A percentile compares a stretch with the other conserved stretches of the same genome.
Evolutionary conservation across 2,888 invertebrate species (phyloP).

Genomic region (Hermaeophaga mercurialis): DNA sequence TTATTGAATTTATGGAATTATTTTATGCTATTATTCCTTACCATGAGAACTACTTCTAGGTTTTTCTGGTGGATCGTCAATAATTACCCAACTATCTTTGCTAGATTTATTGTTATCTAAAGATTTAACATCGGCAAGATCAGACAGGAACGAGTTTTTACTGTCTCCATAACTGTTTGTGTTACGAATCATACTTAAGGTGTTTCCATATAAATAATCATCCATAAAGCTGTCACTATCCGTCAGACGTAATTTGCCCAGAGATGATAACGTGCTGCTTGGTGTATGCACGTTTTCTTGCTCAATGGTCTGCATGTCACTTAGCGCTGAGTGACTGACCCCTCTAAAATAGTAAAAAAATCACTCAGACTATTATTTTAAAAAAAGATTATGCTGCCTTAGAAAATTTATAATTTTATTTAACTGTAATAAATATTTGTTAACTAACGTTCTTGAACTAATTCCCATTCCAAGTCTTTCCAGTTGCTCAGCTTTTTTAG

Average conservation of each 20-base stretch:
- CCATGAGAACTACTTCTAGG: constrained; percentile 33
- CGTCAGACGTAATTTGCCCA: constrained; percentile 52
- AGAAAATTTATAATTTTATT: too few species aligned
- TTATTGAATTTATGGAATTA: too few species aligned
- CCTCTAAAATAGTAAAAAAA: constrained; percentile 59
- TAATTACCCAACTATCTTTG: constrained; percentile 57
- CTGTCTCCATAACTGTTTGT: constrained; percentile 55
- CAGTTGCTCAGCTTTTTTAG: constrained; percentile 83
- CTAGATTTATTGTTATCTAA: constrained; percentile 17
- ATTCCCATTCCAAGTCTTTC: constrained; percentile 95
- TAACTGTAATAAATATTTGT: constrained; percentile 4
- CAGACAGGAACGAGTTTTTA: constrained; percentile 45
- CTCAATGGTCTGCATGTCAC: constrained; percentile 90
- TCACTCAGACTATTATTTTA: too few species aligned
- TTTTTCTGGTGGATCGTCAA: constrained; percentile 53
- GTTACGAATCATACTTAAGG: constrained; percentile 59
- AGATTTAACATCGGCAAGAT: constrained; percentile 27
- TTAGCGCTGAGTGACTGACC: constrained; percentile 83
- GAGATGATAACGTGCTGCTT: constrained; percentile 56
- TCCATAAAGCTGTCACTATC: constrained; percentile 61
- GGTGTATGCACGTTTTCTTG: constrained; percentile 71
- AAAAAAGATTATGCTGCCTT: too few species aligned
- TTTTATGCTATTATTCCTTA: too few species aligned
- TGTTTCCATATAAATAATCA: constrained; percentile 56
- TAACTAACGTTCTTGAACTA: constrained; percentile 60